phyloP scores from a whole-genome alignment of 2,797 vertebrate genomes.

The Pelodytes ibericus region DNA sequence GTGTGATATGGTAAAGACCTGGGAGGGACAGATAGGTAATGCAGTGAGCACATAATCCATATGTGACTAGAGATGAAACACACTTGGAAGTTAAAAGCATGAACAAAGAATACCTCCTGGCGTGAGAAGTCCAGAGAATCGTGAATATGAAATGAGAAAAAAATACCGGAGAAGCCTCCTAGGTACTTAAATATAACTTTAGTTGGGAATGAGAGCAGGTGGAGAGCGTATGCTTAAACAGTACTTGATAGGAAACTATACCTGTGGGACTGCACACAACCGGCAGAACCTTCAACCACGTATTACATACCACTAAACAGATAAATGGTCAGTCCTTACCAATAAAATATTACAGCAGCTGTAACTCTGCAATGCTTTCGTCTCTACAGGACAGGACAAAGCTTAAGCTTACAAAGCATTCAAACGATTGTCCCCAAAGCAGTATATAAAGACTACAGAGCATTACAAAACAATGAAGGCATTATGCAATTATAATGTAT shows the following conservation, averaged over 20 bases:
- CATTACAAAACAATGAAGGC: no score
- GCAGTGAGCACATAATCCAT: slow-evolving; percentile 19
- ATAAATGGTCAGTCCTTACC: no score
- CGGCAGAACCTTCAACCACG: neutral
- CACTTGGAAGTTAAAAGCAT: slow-evolving; percentile 29
- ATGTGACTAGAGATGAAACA: slow-evolving; percentile 35
- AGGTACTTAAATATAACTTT: slow-evolving; percentile 28
- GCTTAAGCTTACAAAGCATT: no score
- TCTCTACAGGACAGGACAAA: no score
- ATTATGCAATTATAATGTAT: no score
- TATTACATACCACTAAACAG: neutral
- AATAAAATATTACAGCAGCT: no score
- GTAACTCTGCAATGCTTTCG: no score
- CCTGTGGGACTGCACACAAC: neutral
- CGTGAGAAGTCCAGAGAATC: slow-evolving; percentile 36
- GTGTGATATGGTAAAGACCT: slow-evolving; percentile 17
- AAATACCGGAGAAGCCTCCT: slow-evolving; percentile 24
- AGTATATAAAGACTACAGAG: no score
- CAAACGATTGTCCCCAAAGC: no score
- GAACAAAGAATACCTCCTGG: slow-evolving; percentile 43
- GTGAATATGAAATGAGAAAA: slow-evolving; percentile 39
- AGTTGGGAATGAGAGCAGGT: slow-evolving; percentile 12
- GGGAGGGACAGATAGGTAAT: slow-evolving; percentile 6
- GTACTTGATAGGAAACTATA: slow-evolving; percentile 12
- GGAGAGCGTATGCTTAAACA: neutral